These are phyloP conservation scores for Epinotia nisella DNA, from an alignment of 2,888 invertebrate species.

Conservation along the genomic window DNA sequence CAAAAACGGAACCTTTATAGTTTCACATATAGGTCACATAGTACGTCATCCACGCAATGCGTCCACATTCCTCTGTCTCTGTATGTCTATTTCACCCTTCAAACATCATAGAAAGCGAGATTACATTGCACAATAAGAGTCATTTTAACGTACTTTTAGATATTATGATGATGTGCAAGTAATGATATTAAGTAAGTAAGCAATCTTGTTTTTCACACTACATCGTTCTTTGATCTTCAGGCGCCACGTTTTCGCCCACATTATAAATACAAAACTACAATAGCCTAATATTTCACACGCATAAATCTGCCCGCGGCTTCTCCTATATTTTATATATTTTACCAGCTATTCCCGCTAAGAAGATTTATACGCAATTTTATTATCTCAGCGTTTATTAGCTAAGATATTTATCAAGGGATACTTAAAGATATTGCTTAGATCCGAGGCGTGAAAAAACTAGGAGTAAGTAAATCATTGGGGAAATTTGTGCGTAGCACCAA, in stretches of 20 bases:
- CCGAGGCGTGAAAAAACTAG: slow-evolving; percentile 38
- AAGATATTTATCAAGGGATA: slow-evolving; percentile 49
- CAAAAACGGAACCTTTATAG: too few relatives aligned
- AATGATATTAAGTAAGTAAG: not conserved
- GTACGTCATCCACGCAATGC: too few relatives aligned
- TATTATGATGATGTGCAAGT: not conserved
- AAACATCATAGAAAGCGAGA: too few relatives aligned
- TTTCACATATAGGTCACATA: too few relatives aligned
- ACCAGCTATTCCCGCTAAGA: slow-evolving; percentile 42
- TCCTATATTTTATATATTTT: slow-evolving; percentile 44
- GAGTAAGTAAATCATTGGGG: slow-evolving; percentile 39
- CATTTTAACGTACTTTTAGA: not conserved
- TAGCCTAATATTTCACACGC: slow-evolving; percentile 38
- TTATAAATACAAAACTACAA: slow-evolving; percentile 44
- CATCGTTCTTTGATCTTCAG: slow-evolving; percentile 1
- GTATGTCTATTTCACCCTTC: too few relatives aligned
- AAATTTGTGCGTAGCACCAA: slow-evolving; percentile 25
- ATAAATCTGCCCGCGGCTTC: slow-evolving; percentile 44
- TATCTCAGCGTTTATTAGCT: slow-evolving; percentile 49
- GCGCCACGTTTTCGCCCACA: slow-evolving; percentile 2
- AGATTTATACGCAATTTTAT: slow-evolving; percentile 42
- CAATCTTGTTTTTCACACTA: not conserved
- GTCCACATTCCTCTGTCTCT: too few relatives aligned
- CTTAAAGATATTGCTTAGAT: slow-evolving; percentile 47
- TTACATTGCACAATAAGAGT: too few relatives aligned